A percentile compares a stretch with the other conserved stretches of the same genome.
These are phyloP conservation scores for Premnoplex brunnescens DNA, from an alignment of 2,797 vertebrate genomes.

Conservation along the genomic window DNA sequence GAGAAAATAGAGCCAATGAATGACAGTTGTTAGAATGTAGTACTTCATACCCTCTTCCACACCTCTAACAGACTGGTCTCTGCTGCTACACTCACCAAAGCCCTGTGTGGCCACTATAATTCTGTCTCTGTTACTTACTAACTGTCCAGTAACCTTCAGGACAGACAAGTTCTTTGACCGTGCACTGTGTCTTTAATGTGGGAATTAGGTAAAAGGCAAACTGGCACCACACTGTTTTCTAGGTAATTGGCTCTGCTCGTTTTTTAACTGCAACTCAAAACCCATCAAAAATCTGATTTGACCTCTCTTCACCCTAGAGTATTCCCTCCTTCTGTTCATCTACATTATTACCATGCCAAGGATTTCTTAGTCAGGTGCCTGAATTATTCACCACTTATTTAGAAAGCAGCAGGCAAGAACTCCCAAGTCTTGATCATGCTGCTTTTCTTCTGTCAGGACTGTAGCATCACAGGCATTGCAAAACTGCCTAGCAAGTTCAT, in stretches of 20 bases:
- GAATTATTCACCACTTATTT: background rate
- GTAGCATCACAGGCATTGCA: background rate
- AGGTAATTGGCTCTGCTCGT: background rate
- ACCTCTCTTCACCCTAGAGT: background rate
- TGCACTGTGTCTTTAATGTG: background rate
- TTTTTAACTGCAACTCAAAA: background rate
- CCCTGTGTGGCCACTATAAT: background rate
- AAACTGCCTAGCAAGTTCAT: background rate
- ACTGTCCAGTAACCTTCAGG: background rate
- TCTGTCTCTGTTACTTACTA: background rate
- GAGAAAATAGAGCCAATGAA: background rate
- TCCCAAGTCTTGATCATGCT: background rate
- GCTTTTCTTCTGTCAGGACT: background rate
- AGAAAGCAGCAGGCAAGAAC: background rate
- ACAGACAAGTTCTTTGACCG: background rate
- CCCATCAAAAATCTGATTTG: background rate
- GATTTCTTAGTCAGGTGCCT: background rate
- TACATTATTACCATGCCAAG: background rate
- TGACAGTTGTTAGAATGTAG: background rate
- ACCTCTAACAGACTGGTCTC: background rate
- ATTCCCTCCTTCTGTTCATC: background rate
- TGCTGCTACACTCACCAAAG: background rate
- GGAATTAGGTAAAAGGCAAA: background rate
- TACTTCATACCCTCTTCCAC: accelerated
- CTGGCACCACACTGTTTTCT: background rate